Percentiles rank a stretch among this genome's conserved stretches.
phyloP scores from a whole-genome alignment of 2,888 invertebrate species.

The Andricus quercusramuli region DNA sequence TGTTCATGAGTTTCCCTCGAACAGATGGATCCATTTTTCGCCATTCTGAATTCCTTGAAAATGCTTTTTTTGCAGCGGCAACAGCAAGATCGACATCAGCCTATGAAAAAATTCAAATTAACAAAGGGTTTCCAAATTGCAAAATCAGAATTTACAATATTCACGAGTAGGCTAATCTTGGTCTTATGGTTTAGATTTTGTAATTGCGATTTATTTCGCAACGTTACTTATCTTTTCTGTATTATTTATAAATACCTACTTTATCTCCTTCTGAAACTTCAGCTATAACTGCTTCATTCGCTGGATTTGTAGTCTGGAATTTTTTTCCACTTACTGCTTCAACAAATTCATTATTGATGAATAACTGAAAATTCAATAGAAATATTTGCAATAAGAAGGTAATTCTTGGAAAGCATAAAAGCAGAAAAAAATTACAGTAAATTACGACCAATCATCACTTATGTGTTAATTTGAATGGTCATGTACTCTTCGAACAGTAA shows the following conservation, averaged over 20 bases:
- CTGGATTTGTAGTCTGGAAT: conserved; percentile 92
- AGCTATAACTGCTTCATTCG: conserved; percentile 86
- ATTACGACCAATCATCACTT: no score
- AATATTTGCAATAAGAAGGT: background rate
- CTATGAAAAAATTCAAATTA: conserved; percentile 74
- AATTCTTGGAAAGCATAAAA: no score
- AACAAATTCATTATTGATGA: conserved; percentile 91
- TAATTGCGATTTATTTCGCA: no score
- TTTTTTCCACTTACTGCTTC: conserved; percentile 91
- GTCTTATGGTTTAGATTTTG: no score
- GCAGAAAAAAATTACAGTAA: no score
- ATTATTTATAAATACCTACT: conserved; percentile 78
- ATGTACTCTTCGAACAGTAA: no score
- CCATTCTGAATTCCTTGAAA: conserved; percentile 87
- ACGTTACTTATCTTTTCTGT: no score
- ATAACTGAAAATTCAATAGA: conserved; percentile 82
- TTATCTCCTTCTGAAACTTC: conserved; percentile 92
- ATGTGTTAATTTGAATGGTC: no score
- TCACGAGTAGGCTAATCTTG: no score
- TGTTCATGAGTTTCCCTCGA: conserved; percentile 87
- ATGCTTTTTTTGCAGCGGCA: conserved; percentile 89
- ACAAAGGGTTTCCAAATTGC: no score
- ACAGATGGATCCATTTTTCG: conserved; percentile 90
- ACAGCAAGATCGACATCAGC: conserved; percentile 91
- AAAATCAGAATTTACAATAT: no score